Percentiles rank a stretch among this genome's conserved stretches.
Evolutionary conservation across 2,113 vertebrate species (phyloP).

Genomic region (Narcine bancroftii): DNA sequence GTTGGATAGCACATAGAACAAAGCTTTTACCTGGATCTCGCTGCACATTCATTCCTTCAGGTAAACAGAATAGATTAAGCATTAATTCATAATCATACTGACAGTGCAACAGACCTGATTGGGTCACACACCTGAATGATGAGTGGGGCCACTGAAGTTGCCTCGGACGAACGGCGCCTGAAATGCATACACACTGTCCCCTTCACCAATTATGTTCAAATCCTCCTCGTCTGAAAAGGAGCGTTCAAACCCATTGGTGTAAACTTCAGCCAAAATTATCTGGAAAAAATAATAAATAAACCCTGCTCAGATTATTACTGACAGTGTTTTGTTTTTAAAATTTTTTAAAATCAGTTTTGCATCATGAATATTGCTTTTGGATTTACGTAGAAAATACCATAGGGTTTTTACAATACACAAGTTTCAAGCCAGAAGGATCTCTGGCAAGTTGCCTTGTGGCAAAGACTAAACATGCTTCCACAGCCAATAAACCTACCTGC

Average conservation of each 20-base stretch:
- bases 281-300: slow-evolving; percentile 44
- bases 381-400: not conserved
- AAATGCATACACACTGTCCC: slow-evolving; percentile 77
- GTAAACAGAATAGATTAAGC: not conserved
- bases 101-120: not conserved
- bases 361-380: not conserved
- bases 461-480: not conserved
- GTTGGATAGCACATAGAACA: no score
- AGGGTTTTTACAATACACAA: not conserved
- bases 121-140: slow-evolving; percentile 59
- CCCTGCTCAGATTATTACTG: not conserved
- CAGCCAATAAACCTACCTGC: not conserved
- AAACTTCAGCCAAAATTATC: slow-evolving; percentile 80
- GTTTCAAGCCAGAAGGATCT: not conserved
- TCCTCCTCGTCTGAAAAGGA: slow-evolving; percentile 80
- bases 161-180: slow-evolving; percentile 57
- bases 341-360: not conserved
- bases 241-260: slow-evolving; percentile 70
- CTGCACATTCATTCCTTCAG: no score
- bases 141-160: slow-evolving; percentile 44
- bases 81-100: not conserved
- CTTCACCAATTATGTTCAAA: slow-evolving; percentile 64
- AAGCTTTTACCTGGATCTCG: no score
- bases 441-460: not conserved
- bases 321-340: not conserved